Evolutionary conservation across 2,888 invertebrate species (phyloP), one percentile per base, ranked within the genome.

Genomic region (Volucella inanis): DNA sequence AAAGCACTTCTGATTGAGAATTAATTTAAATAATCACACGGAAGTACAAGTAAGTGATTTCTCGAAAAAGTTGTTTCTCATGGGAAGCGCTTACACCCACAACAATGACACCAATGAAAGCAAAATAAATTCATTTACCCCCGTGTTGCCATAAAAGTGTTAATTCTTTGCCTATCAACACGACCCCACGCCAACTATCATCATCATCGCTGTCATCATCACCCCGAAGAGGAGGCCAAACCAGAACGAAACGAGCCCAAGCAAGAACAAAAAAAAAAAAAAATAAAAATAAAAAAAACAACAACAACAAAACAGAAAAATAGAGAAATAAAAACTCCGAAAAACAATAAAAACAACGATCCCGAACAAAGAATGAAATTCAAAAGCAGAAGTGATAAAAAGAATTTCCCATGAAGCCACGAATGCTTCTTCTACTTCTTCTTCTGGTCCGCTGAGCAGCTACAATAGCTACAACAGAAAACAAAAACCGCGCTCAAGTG

Each of bases 331-430:
- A 22, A 22, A 22, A 22, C 3, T 22, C 3, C 22, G 41, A 64
- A 57, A 43, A 10, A 41, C 8, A 43, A 10, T 43, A 52, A 45
- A 57, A 71, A 68, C 39, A 76, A 45, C 70, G 12, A 65, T 59
- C 41, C 47, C 3, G 18, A 62, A 54, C 61, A 68, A 55, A 72
- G 55, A 83, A 68, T 39, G 18, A 62, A 70, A 54, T 47, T 55
- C 39, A 55, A 65, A 75, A 57, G 61, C 22, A 72, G 67, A 71
- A 62, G 68, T 57, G 68, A 78, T 78, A 78, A 62, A 81, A 74
- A 55, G 59, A 74, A 64, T 79, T 84, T 84, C 83, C 83, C 79
- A 79, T 68, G 79, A 84, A 55, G 49, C 59, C 62, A 57, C 49
- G 43, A 22, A 77, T 54, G 22, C 54, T 59, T 65, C 31, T 31